Percentiles rank a stretch among this genome's conserved stretches.
Evolutionary conservation across 2,888 invertebrate species (phyloP).

Genomic region (Harpalus rufipes): DNA sequence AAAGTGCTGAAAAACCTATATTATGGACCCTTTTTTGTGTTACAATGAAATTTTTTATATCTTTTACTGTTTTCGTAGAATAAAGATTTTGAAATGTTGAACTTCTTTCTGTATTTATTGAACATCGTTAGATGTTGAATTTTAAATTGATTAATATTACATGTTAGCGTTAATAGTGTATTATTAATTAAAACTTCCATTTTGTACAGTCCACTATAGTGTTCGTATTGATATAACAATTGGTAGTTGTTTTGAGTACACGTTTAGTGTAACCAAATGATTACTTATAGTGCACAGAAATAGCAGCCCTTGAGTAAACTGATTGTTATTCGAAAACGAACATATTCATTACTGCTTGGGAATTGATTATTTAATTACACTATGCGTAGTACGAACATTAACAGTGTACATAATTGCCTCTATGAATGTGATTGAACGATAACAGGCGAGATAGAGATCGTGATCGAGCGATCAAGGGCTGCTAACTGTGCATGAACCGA

Average conservation of each 20-base stretch:
- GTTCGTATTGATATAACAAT: constrained; percentile 59
- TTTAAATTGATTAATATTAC: constrained; percentile 40
- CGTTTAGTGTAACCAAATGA: constrained; percentile 38
- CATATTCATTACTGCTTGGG: constrained; percentile 47
- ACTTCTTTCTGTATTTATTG: background rate
- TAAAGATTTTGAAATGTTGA: too few species aligned
- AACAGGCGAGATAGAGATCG: constrained; percentile 19
- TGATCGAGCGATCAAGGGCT: constrained; percentile 28
- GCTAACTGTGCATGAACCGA: constrained; percentile 1
- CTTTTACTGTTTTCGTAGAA: too few species aligned
- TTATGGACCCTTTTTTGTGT: too few species aligned
- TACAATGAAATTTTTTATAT: too few species aligned
- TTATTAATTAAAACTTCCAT: constrained; percentile 63
- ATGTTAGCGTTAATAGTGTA: constrained; percentile 43
- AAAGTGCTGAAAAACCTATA: too few species aligned
- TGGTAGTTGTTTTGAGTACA: constrained; percentile 48
- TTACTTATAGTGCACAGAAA: constrained; percentile 42
- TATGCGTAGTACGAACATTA: constrained; percentile 25
- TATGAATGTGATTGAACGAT: constrained; percentile 8
- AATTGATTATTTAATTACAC: constrained; percentile 54
- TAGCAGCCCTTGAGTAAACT: constrained; percentile 53
- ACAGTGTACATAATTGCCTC: constrained; percentile 26
- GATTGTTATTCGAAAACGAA: constrained; percentile 52
- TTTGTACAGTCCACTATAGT: constrained; percentile 67
- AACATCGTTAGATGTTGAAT: constrained; percentile 7